A percentile compares a stretch with the other conserved stretches of the same genome.
Evolutionary conservation across 2,113 vertebrate species (phyloP).

Genomic region (Amia ocellicauda): DNA sequence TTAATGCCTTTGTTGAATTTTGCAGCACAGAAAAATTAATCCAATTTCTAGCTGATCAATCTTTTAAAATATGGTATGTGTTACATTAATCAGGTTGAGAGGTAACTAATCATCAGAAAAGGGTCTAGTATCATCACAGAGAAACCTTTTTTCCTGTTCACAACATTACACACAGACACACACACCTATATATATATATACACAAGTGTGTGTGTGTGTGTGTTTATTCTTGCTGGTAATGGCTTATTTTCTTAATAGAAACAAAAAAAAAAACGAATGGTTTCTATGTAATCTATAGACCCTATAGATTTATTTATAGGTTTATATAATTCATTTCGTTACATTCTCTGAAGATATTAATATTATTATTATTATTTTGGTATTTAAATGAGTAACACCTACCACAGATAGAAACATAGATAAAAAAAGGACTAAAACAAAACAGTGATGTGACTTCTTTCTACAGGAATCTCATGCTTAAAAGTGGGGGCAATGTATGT

Average conservation of each 20-base stretch:
- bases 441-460: constrained; percentile 52
- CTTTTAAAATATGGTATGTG: background rate
- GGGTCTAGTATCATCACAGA: background rate
- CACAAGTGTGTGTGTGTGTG: too few relatives aligned
- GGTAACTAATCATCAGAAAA: background rate
- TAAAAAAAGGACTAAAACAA: constrained; percentile 40
- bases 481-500: constrained; percentile 41
- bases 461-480: constrained; percentile 66
- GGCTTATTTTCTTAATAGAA: too few relatives aligned
- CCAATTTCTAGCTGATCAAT: background rate
- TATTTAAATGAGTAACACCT: constrained; percentile 55
- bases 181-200: too few relatives aligned
- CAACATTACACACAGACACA: too few relatives aligned
- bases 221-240: too few relatives aligned
- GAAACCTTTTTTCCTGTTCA: background rate
- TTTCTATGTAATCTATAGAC: too few relatives aligned
- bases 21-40: background rate
- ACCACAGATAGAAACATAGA: constrained; percentile 51
- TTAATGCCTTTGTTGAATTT: background rate
- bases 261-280: too few relatives aligned
- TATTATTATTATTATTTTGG: too few relatives aligned
- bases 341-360: too few relatives aligned
- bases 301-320: too few relatives aligned
- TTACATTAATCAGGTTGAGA: background rate
- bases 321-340: too few relatives aligned